These are phyloP conservation scores for Sorex fumeus DNA, from an alignment of 2,113 vertebrate species.

Conservation along the genomic window DNA sequence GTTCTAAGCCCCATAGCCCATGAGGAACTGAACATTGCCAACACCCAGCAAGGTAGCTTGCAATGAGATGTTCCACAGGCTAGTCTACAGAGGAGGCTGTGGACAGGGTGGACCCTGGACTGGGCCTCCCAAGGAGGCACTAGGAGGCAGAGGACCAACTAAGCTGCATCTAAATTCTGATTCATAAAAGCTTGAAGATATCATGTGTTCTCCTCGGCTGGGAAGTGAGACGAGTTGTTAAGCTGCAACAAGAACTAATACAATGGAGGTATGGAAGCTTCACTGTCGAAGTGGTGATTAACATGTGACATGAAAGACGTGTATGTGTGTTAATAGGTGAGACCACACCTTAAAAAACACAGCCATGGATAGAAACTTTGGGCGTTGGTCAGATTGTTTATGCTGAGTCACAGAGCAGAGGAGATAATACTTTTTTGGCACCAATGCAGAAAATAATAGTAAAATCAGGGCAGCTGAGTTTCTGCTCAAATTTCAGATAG, in stretches of 20 bases:
- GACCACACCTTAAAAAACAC: background rate
- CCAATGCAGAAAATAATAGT: background rate
- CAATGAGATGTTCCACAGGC: background rate
- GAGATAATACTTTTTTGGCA: background rate
- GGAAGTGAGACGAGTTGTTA: background rate
- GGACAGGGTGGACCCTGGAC: background rate
- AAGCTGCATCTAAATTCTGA: background rate
- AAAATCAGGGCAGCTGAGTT: background rate
- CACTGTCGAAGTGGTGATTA: background rate
- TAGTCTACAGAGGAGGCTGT: background rate
- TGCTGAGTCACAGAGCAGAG: background rate
- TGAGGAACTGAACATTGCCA: background rate
- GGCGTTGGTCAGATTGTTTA: background rate
- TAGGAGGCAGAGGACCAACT: background rate
- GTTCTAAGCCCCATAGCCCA: background rate
- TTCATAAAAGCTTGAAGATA: background rate
- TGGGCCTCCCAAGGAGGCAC: background rate
- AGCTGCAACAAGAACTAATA: background rate
- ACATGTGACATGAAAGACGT: background rate
- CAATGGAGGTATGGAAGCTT: background rate
- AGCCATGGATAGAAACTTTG: background rate
- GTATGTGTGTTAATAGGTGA: background rate
- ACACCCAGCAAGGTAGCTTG: background rate
- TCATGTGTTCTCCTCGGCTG: background rate
- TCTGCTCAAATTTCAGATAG: conserved; percentile 35